These are phyloP conservation scores for Deroplatys truncata DNA, from an alignment of 2,888 invertebrate species.

Conservation along the genomic window DNA sequence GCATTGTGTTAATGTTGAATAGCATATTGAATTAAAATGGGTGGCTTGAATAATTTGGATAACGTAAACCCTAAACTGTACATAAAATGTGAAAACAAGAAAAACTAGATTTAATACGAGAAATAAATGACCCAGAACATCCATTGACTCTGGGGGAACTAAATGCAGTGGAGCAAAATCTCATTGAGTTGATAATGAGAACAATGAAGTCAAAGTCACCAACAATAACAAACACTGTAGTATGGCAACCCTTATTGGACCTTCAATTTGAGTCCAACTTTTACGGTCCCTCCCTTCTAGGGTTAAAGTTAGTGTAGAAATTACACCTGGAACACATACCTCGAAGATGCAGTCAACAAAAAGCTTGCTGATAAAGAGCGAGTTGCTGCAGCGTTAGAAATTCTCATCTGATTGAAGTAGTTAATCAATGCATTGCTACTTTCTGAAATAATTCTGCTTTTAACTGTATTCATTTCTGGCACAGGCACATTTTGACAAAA, in stretches of 20 bases:
- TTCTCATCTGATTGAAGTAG: conserved; percentile 81
- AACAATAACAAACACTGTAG: conserved; percentile 98
- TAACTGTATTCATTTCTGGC: not conserved
- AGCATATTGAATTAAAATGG: too few relatives aligned
- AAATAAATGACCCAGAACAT: too few relatives aligned
- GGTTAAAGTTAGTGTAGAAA: conserved; percentile 82
- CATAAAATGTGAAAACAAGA: too few relatives aligned
- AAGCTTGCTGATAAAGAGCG: conserved; percentile 97
- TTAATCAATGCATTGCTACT: conserved; percentile 79
- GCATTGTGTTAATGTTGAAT: too few relatives aligned
- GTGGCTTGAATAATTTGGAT: too few relatives aligned
- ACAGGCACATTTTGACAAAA: not conserved
- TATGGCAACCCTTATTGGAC: conserved; percentile 92
- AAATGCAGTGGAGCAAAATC: too few relatives aligned
- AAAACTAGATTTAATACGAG: too few relatives aligned
- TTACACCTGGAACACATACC: conserved; percentile 88
- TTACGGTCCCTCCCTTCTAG: conserved; percentile 73
- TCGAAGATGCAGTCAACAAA: conserved; percentile 95
- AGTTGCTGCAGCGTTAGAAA: conserved; percentile 97
- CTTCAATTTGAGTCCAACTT: conserved; percentile 89
- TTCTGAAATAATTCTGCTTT: not conserved
- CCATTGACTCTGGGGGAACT: too few relatives aligned
- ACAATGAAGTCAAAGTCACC: conserved; percentile 78
- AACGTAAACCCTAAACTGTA: too few relatives aligned
- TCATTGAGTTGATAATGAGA: conserved; percentile 73